phyloP scores from a whole-genome alignment of 2,113 vertebrate species.

The Eulemur rufifrons region DNA sequence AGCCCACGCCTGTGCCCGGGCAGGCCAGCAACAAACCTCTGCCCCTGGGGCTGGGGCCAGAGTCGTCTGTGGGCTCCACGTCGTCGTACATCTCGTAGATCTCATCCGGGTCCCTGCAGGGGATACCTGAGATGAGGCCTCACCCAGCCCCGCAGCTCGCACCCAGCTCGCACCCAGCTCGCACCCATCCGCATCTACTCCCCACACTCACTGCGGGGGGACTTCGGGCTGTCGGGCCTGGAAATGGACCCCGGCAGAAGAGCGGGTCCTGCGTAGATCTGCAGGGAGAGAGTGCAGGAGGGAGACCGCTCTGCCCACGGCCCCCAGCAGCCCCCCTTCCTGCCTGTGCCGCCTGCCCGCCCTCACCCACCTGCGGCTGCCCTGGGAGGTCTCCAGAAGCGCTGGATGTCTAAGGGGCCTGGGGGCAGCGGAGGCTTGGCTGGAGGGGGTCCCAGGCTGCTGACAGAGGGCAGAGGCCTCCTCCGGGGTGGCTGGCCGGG shows the following conservation, averaged over 20 bases:
- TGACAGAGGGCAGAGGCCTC: constrained; percentile 65
- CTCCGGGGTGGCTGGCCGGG: not conserved
- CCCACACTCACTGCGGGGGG: constrained; percentile 43
- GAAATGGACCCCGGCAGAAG: not conserved
- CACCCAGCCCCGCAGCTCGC: accelerated
- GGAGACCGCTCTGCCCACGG: not conserved
- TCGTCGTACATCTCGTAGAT: constrained; percentile 64
- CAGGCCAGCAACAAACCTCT: constrained; percentile 59
- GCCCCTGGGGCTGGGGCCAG: not conserved
- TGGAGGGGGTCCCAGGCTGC: constrained; percentile 70
- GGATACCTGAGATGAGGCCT: not conserved
- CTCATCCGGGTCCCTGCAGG: constrained; percentile 42
- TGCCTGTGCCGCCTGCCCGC: accelerated
- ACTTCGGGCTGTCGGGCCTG: not conserved
- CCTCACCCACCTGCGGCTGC: constrained; percentile 54
- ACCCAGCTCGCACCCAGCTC: too few species aligned
- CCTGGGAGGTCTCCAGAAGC: not conserved
- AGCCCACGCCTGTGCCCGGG: not conserved
- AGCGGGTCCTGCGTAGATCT: not conserved
- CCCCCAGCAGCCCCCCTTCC: too few species aligned
- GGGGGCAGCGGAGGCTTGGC: constrained; percentile 71
- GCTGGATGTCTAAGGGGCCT: constrained; percentile 21
- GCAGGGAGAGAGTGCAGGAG: not conserved
- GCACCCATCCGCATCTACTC: accelerated
- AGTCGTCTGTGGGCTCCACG: not conserved